phyloP scores from a whole-genome alignment of 1,140 invertebrate genomes.

The Belonocnema kinseyi region DNA sequence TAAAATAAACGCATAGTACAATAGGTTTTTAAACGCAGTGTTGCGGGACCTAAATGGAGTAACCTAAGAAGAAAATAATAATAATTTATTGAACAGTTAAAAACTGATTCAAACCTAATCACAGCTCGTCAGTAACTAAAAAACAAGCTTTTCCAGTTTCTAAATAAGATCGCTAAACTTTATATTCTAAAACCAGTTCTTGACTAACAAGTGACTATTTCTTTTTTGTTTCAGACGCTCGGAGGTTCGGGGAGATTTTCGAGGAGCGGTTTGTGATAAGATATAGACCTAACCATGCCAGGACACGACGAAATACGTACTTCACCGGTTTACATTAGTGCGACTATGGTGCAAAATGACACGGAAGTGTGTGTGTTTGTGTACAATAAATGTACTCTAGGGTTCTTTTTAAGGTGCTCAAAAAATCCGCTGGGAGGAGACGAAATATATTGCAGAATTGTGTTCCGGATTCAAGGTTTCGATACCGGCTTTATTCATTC shows the following conservation, averaged over 20 bases:
- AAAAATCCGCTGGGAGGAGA: slow-evolving; percentile 30
- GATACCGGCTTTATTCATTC: background rate
- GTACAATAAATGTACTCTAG: slow-evolving; percentile 46
- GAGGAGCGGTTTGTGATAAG: slow-evolving; percentile 72
- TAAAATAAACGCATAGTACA: no score
- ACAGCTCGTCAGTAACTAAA: no score
- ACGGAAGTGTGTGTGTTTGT: slow-evolving; percentile 36
- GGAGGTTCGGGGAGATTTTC: slow-evolving; percentile 57
- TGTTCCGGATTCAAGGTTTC: slow-evolving; percentile 16
- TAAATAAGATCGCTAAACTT: no score
- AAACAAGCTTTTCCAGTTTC: no score
- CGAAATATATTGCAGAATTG: background rate
- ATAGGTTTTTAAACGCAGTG: background rate
- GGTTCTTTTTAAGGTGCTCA: slow-evolving; percentile 52
- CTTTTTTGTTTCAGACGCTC: slow-evolving; percentile 64
- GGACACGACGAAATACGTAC: slow-evolving; percentile 68
- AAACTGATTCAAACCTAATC: no score
- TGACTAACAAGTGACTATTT: slow-evolving; percentile 4
- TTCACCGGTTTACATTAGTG: slow-evolving; percentile 68
- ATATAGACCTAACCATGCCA: slow-evolving; percentile 70
- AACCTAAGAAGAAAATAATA: background rate
- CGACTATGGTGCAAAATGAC: slow-evolving; percentile 58
- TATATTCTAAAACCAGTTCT: no score
- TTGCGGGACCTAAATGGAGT: background rate
- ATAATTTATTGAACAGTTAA: no score